Evolutionary conservation across 2,797 vertebrate genomes (phyloP), one percentile per base, ranked within the genome.

Genomic region (Platalea minor): DNA sequence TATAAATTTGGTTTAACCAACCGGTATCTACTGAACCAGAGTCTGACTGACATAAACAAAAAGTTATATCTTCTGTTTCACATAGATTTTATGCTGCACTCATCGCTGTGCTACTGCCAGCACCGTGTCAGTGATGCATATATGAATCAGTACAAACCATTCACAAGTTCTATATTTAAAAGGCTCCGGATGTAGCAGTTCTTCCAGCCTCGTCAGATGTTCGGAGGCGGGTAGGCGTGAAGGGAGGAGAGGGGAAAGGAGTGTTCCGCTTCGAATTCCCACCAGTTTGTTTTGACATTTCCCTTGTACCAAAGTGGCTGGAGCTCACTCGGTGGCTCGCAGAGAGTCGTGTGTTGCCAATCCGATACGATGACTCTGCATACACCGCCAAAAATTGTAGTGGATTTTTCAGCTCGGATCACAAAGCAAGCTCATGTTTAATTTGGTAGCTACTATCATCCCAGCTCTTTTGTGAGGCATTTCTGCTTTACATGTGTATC

Each of bases 191-290:
- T 97, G 96, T 96, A 96, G 93, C 97, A 97, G 91, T 37, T 96
- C 95, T 98, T 97, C 84, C 84, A 98, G 96, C 88, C 93, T 92
- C 94, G 96, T 97, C 97, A 97, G 97, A 98, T 97, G 97, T 98
- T 96, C 96, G 33, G 97, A 96, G 95, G 96, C 83, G 95, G 95
- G 96, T 91, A 96, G 96, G 94, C 95, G 96, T 96, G 95, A 96
- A 96, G 93, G 95, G 91, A 97, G 96, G 93, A 93, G 88, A 96
- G 90, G 85, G 77, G 82, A 95, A 96, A 95, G 96, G 94, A 96
- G 96, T 96, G 94, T 93, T 97, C 95, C 50, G 84, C 93, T 97
- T 96, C 92, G 31, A 95, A 97, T 97, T 98, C 87, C 91, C 91
- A 97, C 87, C 79, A 94, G 91, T 95, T 85, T 64, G 96, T 96